Evolutionary conservation across 2,888 invertebrate genomes (phyloP), one percentile per base, ranked within the genome.

Genomic region (Drosophila barbarae): DNA sequence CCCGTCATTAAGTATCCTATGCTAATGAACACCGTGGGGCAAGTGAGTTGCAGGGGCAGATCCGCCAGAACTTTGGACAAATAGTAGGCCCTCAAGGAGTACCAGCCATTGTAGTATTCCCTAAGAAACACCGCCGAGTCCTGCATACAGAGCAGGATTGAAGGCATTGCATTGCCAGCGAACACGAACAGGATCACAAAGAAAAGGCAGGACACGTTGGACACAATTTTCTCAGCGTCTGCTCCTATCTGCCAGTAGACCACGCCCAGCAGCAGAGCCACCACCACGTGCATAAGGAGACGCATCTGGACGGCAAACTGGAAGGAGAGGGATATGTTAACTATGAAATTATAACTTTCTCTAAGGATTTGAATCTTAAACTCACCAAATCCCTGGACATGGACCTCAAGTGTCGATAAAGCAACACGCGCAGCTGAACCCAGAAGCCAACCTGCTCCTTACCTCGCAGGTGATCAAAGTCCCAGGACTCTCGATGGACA

Each of bases 121-220:
- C 95, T 90, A 8, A 93, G 91, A 67, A 96, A 93, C 21, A 96
- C 93, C 12, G 94, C 92, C 86, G 96, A 91, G 89, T 96, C 95
- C 82, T 93, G 91, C 32, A 96, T 95, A 91, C 98, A 97, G 58
- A 94, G 94, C 44, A 97, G 92, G 49, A 95, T 93, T 46, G 96
- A 95, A 9, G 96, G 94, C 91, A 96, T 97, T 82, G 97, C 95
- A 8, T 98, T 95, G 13, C 96, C 97, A 87, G 96, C 95, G 93
- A 97, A 96, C 49, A 98, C 91, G 90, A 98, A 98, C 91, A 98
- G 93, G 52, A 96, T 92, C 68, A 94, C 93, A 90, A 96, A 98
- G 90, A 96, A 97, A 42, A 98, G 90, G 86, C 94, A 95, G 86
- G 96, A 96, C 75, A 94, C 94, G 88, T 97, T 98, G 87, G 96